Percentiles rank a stretch among this genome's conserved stretches.
Conservation (phyloP, 2,888 invertebrate species). For the Ferdinandea cuprea region DNA sequence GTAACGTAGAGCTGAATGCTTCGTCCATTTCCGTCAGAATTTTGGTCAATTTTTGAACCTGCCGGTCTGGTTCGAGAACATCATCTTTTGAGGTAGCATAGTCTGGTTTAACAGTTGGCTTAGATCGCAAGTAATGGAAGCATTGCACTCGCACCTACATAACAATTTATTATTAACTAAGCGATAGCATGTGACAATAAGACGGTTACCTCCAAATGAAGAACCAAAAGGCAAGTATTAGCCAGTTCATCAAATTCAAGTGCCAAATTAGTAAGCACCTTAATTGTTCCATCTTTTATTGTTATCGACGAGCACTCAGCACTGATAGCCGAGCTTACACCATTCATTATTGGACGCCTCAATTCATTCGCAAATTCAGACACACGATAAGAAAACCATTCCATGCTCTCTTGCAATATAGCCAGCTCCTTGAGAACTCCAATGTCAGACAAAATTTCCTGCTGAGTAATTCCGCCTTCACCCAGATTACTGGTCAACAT, state of each 20-base stretch:
- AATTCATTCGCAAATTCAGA: slow-evolving; percentile 85
- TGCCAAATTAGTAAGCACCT: slow-evolving; percentile 88
- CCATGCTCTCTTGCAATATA: slow-evolving; percentile 95
- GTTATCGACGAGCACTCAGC: slow-evolving; percentile 80
- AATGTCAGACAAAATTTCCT: slow-evolving; percentile 94
- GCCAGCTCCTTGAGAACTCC: slow-evolving; percentile 92
- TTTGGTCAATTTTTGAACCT: slow-evolving; percentile 90
- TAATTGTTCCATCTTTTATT: slow-evolving; percentile 85
- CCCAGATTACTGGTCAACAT: slow-evolving; percentile 96
- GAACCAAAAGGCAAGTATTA: slow-evolving; percentile 94
- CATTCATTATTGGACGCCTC: slow-evolving; percentile 84
- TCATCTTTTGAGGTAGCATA: slow-evolving; percentile 85
- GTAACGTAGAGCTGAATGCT: slow-evolving; percentile 89
- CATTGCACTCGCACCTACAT: slow-evolving; percentile 94
- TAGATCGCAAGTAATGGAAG: slow-evolving; percentile 93
- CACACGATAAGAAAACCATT: slow-evolving; percentile 90
- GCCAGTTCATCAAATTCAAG: slow-evolving; percentile 94
- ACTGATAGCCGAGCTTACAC: slow-evolving; percentile 77
- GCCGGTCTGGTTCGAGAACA: slow-evolving; percentile 90
- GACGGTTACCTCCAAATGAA: slow-evolving; percentile 93
- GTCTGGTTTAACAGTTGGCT: slow-evolving; percentile 79
- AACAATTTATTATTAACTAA: slow-evolving; percentile 17
- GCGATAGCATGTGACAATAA: not conserved
- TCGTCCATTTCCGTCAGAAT: slow-evolving; percentile 91
- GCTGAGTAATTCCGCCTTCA: slow-evolving; percentile 91